Percentiles rank a stretch among this genome's conserved stretches.
phyloP scores from a whole-genome alignment of 2,797 vertebrate species.

The Gobionotothen gibberifrons region DNA sequence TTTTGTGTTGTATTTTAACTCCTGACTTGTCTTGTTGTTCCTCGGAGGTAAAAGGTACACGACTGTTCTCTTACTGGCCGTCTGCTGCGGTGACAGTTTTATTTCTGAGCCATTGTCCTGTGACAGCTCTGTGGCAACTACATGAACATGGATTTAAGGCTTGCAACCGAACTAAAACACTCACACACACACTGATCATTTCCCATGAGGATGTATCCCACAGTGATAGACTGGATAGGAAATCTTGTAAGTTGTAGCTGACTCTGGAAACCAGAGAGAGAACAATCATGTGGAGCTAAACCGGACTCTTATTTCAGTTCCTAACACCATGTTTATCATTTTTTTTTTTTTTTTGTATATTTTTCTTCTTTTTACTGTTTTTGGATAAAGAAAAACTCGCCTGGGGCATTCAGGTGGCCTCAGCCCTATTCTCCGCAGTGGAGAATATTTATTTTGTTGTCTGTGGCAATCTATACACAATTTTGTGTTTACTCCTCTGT shows the following conservation, averaged over 20 bases:
- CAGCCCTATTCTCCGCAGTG: conserved; percentile 86
- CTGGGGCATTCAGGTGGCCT: conserved; percentile 82
- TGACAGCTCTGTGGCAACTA: conserved; percentile 33
- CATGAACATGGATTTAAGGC: conserved; percentile 35
- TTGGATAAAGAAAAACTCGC: conserved; percentile 65
- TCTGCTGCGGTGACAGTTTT: conserved; percentile 70
- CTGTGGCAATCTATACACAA: conserved; percentile 92
- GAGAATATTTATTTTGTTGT: conserved; percentile 91
- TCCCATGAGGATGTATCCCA: conserved; percentile 54
- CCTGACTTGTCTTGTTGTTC: conserved; percentile 36
- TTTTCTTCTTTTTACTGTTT: conserved; percentile 79
- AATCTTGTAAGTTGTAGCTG: conserved; percentile 77
- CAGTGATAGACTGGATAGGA: conserved; percentile 71
- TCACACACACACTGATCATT: conserved; percentile 23
- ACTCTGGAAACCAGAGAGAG: conserved; percentile 74
- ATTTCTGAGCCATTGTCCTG: conserved; percentile 69
- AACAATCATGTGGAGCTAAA: conserved; percentile 87
- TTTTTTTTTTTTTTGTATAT: conserved; percentile 48
- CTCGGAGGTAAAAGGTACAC: conserved; percentile 47
- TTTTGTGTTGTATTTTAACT: conserved; percentile 44
- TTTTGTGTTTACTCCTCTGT: conserved; percentile 80
- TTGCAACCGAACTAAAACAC: conserved; percentile 18
- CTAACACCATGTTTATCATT: conserved; percentile 83
- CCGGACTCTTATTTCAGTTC: conserved; percentile 93
- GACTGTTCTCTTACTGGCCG: conserved; percentile 33